Conservation (phyloP, 2,888 invertebrate genomes). For the Meganola albula region DNA sequence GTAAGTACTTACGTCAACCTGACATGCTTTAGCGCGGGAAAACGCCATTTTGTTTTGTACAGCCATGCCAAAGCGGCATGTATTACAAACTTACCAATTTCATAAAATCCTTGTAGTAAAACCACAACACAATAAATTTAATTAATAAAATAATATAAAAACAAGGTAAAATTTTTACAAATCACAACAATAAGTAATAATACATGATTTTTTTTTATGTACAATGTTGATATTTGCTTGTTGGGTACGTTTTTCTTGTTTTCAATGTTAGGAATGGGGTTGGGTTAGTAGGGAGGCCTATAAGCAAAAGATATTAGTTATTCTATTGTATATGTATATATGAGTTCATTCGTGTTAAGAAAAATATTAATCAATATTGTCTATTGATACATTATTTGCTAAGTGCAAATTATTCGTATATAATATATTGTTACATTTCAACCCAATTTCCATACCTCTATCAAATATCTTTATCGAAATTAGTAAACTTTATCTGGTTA, state of each 20-base stretch:
- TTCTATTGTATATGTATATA: conserved; percentile 7
- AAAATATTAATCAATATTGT: too few relatives aligned
- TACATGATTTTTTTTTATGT: conserved; percentile 21
- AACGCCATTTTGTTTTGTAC: conserved; percentile 21
- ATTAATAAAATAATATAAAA: conserved; percentile 16
- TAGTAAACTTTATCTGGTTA: too few relatives aligned
- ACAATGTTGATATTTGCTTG: conserved; percentile 1
- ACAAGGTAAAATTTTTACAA: conserved; percentile 14
- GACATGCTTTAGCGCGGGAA: conserved; percentile 10
- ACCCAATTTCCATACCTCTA: too few relatives aligned
- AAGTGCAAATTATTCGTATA: too few relatives aligned
- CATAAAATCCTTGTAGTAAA: conserved; percentile 67
- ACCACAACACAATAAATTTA: conserved; percentile 25
- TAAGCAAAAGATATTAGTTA: conserved; percentile 18
- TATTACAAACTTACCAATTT: conserved; percentile 58
- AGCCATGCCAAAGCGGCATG: conserved; percentile 37
- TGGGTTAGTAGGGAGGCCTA: conserved; percentile 15
- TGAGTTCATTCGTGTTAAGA: too few relatives aligned
- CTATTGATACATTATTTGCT: too few relatives aligned
- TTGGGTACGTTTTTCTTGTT: conserved; percentile 5
- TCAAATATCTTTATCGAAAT: too few relatives aligned
- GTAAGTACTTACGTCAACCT: conserved; percentile 5
- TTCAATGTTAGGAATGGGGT: conserved; percentile 9
- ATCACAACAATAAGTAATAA: conserved; percentile 17
- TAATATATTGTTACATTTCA: too few relatives aligned